These are phyloP conservation scores for Zygaena filipendulae DNA, from an alignment of 2,888 invertebrate species.

Conservation along the genomic window DNA sequence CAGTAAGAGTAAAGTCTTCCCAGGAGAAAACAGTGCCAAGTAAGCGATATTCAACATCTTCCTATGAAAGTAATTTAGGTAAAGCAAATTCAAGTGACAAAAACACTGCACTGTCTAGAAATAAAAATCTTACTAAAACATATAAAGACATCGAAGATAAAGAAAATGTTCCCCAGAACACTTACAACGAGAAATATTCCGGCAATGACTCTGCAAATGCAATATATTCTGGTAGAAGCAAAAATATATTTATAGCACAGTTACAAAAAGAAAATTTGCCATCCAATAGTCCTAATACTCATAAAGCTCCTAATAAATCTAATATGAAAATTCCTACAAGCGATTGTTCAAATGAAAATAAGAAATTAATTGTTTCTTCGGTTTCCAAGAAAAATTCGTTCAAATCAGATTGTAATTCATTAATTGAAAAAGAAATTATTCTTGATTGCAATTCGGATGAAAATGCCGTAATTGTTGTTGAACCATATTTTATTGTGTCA, in stretches of 20 bases:
- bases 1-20: slow-evolving; percentile 29
- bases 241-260: slow-evolving; percentile 31
- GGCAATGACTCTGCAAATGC: no score
- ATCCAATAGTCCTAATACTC: no score
- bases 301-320: slow-evolving; percentile 27
- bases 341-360: slow-evolving; percentile 14
- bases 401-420: no score
- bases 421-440: no score
- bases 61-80: slow-evolving; percentile 25
- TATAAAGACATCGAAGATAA: slow-evolving; percentile 30
- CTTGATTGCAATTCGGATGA: no score
- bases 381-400: background rate
- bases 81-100: no score
- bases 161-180: slow-evolving; percentile 41
- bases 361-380: background rate
- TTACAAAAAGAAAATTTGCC: no score
- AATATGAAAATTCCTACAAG: slow-evolving; percentile 22
- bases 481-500: no score
- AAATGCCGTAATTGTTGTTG: no score
- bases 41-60: slow-evolving; percentile 26
- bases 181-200: no score
- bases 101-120: no score
- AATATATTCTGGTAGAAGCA: slow-evolving; percentile 24
- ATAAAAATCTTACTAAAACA: slow-evolving; percentile 29
- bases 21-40: slow-evolving; percentile 21